Base-by-base conservation (phyloP, 2,888 invertebrate genomes). In the Hirtodrosophila confusa region DNA sequence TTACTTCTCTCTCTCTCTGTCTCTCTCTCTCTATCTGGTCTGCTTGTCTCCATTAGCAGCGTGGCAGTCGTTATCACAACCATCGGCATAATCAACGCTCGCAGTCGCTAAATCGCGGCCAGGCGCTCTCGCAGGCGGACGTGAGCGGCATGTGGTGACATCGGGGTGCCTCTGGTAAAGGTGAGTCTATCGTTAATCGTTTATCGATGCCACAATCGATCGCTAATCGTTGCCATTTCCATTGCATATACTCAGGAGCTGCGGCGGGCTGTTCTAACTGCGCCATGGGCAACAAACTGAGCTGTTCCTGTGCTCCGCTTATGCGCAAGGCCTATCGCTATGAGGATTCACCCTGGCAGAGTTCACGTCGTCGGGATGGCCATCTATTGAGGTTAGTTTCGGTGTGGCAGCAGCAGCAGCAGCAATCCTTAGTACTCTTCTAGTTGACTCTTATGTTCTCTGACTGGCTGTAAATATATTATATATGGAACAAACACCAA, bases 271-370 rank as follows among this genome's bases (percentile, higher is more conserved):
- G 92, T 90, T 89, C 92, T 75, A 92, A 94, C 93, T 94, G 93
- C 92, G 93, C 94, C 92, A 97, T 98, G 98, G 98, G 98, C 93
- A 98, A 98, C 94, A 98, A 98, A 94, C 94, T 98, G 92, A 97
- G 97, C 92, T 98, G 97, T 93, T 97, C 97, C 90, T 98, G 98
- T 93, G 98, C 97, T 90, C 98, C 98, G 90, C 94, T 98, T 91
- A 96, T 98, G 93, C 96, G 97, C 93, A 98, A 98, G 94, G 97
- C 97, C 91, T 98, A 98, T 93, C 96, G 98, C 91, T 97, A 97
- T 93, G 98, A 97, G 93, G 97, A 98, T 93, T 97, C 97, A 91
- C 98, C 98, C 92, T 97, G 97, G 97, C 97, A 97, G 93, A 95
- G 96, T 91, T 95, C 96, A 73, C 93, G 96, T 83, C 94, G 96